Evolutionary conservation across 2,113 vertebrate species (phyloP).

Genomic region (Dinomys branickii): DNA sequence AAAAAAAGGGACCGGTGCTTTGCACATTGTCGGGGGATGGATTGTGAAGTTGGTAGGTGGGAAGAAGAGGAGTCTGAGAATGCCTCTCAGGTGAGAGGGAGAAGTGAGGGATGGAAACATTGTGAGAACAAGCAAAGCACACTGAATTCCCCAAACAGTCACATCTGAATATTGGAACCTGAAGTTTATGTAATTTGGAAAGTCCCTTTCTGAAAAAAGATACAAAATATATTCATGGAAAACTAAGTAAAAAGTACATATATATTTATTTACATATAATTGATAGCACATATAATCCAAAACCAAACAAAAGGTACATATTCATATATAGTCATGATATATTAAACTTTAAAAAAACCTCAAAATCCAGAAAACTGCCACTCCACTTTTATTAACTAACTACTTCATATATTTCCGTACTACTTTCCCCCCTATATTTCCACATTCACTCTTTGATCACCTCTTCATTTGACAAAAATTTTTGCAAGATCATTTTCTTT

Average conservation of each 20-base stretch:
- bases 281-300: too few relatives aligned
- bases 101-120: not conserved
- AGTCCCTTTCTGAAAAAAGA: not conserved
- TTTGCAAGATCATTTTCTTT: slow-evolving; percentile 19
- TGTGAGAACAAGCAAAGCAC: not conserved
- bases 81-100: not conserved
- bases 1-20: not conserved
- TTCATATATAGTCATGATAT: too few relatives aligned
- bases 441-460: not conserved
- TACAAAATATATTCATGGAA: not conserved
- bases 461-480: not conserved
- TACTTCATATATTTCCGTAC: not conserved
- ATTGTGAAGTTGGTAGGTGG: not conserved
- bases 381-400: not conserved
- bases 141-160: not conserved
- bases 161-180: not conserved
- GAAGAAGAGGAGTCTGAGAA: not conserved
- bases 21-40: not conserved
- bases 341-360: not conserved
- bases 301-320: too few relatives aligned
- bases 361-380: slow-evolving; percentile 6
- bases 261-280: not conserved
- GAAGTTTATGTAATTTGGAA: not conserved
- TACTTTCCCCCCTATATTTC: not conserved
- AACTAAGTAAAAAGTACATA: not conserved